A percentile compares a stretch with the other conserved stretches of the same genome.
Conservation (phyloP, 2,888 invertebrate genomes). For the Zaprionus lineosus region DNA sequence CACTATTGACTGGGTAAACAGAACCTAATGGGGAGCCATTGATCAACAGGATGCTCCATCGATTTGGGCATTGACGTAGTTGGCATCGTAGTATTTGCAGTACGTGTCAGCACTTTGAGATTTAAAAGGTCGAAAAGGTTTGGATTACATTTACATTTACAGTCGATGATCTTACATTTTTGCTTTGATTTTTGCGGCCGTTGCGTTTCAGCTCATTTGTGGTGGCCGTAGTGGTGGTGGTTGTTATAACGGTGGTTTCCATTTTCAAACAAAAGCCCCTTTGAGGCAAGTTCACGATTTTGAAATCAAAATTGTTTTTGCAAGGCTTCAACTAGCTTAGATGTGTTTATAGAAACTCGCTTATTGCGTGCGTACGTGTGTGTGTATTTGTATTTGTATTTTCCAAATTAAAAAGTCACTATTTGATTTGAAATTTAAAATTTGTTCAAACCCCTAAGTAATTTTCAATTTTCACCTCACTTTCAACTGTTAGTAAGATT, state of each 20-base stretch:
- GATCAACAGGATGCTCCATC: constrained; percentile 58
- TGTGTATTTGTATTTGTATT: neutral
- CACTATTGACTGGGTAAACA: constrained; percentile 46
- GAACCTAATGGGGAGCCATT: constrained; percentile 40
- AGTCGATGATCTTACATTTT: constrained; percentile 56
- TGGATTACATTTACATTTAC: no score
- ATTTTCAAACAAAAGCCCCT: constrained; percentile 56
- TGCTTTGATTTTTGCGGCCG: constrained; percentile 43
- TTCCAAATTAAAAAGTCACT: neutral
- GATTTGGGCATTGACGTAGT: constrained; percentile 58
- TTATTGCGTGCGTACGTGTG: no score
- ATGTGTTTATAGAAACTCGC: neutral
- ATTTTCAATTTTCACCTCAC: constrained; percentile 1
- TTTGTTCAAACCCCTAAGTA: constrained; percentile 10
- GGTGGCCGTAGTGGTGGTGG: constrained; percentile 61
- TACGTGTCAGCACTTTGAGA: constrained; percentile 1
- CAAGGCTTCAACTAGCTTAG: no score
- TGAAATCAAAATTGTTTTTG: no score
- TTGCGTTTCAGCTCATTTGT: constrained; percentile 51
- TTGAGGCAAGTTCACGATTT: constrained; percentile 23
- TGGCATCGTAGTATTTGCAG: constrained; percentile 31
- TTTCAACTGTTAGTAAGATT: constrained; percentile 5
- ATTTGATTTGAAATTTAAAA: constrained; percentile 16
- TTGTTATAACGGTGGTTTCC: constrained; percentile 71
- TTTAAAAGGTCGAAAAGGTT: constrained; percentile 15